Evolutionary conservation across 2,113 vertebrate genomes (phyloP).

Genomic region (Alectura lathami): DNA sequence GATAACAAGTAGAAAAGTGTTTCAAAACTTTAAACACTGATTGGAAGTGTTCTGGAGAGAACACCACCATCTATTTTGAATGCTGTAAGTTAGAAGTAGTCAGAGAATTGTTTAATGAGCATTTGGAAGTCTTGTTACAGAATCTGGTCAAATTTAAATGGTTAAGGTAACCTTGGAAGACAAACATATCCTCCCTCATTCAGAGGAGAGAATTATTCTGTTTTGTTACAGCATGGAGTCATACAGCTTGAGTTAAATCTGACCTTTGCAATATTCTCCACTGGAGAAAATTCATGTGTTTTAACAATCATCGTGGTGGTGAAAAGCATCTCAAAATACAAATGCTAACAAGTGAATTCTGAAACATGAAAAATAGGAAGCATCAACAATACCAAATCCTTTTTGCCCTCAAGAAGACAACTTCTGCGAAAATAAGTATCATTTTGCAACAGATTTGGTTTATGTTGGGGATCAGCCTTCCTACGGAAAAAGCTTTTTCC

Average conservation of each 20-base stretch:
- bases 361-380: background rate
- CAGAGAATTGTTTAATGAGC: background rate
- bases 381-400: background rate
- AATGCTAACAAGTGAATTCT: background rate
- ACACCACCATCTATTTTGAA: background rate
- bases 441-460: background rate
- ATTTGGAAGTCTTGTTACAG: background rate
- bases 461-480: background rate
- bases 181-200: background rate
- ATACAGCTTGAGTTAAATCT: background rate
- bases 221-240: background rate
- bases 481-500: background rate
- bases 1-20: background rate
- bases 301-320: background rate
- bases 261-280: background rate
- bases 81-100: background rate
- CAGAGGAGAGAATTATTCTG: background rate
- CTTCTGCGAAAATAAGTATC: background rate
- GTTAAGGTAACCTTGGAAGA: background rate
- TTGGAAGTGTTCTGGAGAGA: background rate
- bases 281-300: background rate
- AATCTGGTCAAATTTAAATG: background rate
- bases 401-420: background rate
- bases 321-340: background rate
- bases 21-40: background rate